Percentiles rank a stretch among this genome's conserved stretches.
phyloP scores from a whole-genome alignment of 2,888 invertebrate species.

The Phlogophora meticulosa region DNA sequence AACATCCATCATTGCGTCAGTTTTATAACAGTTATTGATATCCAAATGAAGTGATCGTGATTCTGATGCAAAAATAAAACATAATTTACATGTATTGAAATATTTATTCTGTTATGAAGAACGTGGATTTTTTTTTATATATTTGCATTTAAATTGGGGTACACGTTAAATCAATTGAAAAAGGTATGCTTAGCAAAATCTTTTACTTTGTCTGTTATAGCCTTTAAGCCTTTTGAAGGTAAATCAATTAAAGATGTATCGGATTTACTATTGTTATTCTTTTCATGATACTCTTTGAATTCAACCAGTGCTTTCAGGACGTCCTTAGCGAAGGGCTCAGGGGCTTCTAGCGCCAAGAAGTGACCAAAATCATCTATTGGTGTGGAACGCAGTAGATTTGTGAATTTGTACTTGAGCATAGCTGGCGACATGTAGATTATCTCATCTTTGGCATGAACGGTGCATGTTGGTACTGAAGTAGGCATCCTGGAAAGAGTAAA shows the following conservation, averaged over 20 bases:
- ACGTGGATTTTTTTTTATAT: too few relatives aligned
- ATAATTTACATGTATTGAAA: too few relatives aligned
- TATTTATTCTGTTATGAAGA: too few relatives aligned
- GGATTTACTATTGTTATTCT: not conserved
- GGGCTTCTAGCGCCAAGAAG: slow-evolving; percentile 93
- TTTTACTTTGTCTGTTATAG: too few relatives aligned
- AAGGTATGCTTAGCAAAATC: too few relatives aligned
- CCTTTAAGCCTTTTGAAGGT: not conserved
- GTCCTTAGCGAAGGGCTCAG: slow-evolving; percentile 92
- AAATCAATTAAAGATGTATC: slow-evolving; percentile 10
- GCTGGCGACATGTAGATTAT: slow-evolving; percentile 83
- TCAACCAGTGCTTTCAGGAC: slow-evolving; percentile 75
- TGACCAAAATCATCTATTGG: slow-evolving; percentile 91
- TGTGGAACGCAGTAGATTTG: slow-evolving; percentile 49
- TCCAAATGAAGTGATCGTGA: too few relatives aligned
- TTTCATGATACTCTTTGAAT: slow-evolving; percentile 25
- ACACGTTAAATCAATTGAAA: too few relatives aligned
- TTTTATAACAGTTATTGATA: too few relatives aligned
- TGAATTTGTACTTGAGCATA: slow-evolving; percentile 84
- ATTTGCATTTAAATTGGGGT: too few relatives aligned
- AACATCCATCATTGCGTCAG: too few relatives aligned
- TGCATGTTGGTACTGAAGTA: slow-evolving; percentile 92
- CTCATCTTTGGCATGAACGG: slow-evolving; percentile 93
- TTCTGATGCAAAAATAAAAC: too few relatives aligned
- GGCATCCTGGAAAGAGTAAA: slow-evolving; percentile 71